These are phyloP conservation scores for Melitaea athalia DNA, from an alignment of 2,888 invertebrate species.

Conservation along the genomic window DNA sequence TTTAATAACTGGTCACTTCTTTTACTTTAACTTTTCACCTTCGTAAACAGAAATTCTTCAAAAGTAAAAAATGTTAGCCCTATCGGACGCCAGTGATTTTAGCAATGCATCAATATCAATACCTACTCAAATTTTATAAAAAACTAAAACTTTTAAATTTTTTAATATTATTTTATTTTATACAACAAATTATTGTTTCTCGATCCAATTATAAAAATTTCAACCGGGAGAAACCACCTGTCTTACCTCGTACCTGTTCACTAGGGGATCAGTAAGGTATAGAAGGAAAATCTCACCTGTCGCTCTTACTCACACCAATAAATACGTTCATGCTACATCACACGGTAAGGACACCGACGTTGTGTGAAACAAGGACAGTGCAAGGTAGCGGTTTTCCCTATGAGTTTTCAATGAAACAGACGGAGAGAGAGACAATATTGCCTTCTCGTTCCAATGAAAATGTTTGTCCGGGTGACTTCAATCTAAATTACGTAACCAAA, in stretches of 20 bases:
- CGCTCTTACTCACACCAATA: slow-evolving; percentile 33
- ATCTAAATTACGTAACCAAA: background rate
- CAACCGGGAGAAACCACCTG: slow-evolving; percentile 52
- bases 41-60: background rate
- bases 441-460: slow-evolving; percentile 9
- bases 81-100: no score
- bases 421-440: slow-evolving; percentile 32
- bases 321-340: slow-evolving; percentile 11
- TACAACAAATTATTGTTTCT: background rate
- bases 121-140: no score
- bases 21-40: no score
- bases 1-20: no score
- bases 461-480: slow-evolving; percentile 45
- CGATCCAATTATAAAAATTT: background rate
- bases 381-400: slow-evolving; percentile 17
- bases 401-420: slow-evolving; percentile 19
- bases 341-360: background rate
- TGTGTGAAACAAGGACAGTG: slow-evolving; percentile 14
- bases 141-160: no score
- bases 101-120: no score
- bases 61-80: background rate
- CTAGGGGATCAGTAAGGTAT: slow-evolving; percentile 59
- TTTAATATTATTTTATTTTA: no score
- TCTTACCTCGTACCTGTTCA: slow-evolving; percentile 62
- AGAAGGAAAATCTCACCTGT: slow-evolving; percentile 55